Conservation (phyloP, 2,888 invertebrate species). For the Hololepta plana region DNA sequence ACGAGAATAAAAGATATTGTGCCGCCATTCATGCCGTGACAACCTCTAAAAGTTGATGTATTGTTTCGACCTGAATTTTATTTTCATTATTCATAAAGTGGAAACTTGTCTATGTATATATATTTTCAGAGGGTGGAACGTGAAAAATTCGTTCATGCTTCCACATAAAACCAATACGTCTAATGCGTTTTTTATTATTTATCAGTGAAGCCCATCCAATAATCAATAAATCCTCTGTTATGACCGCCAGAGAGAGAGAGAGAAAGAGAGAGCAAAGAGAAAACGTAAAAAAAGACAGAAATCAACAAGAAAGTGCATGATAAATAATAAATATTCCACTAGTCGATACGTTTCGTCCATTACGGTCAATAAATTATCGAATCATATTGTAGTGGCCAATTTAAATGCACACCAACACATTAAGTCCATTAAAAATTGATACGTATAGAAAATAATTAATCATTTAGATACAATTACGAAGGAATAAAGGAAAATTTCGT, state of each 20-base stretch:
- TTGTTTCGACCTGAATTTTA: slow-evolving; percentile 17
- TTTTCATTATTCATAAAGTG: slow-evolving; percentile 19
- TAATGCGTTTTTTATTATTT: slow-evolving; percentile 22
- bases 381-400: too few relatives aligned
- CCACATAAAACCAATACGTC: slow-evolving; percentile 24
- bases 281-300: neutral
- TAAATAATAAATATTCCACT: too few relatives aligned
- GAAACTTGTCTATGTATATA: too few relatives aligned
- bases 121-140: slow-evolving; percentile 20
- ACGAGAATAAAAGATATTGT: too few relatives aligned
- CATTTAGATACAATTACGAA: too few relatives aligned
- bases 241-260: slow-evolving; percentile 1
- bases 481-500: too few relatives aligned
- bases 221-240: slow-evolving; percentile 10
- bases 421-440: too few relatives aligned
- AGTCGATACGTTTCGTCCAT: too few relatives aligned
- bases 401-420: too few relatives aligned
- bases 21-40: too few relatives aligned
- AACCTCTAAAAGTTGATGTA: slow-evolving; percentile 15
- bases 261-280: neutral
- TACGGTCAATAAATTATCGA: too few relatives aligned
- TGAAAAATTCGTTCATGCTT: slow-evolving; percentile 24
- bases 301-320: slow-evolving; percentile 1
- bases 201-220: slow-evolving; percentile 10
- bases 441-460: too few relatives aligned